phyloP scores from a whole-genome alignment of 2,888 invertebrate genomes.

The Pyrochroa serraticornis region DNA sequence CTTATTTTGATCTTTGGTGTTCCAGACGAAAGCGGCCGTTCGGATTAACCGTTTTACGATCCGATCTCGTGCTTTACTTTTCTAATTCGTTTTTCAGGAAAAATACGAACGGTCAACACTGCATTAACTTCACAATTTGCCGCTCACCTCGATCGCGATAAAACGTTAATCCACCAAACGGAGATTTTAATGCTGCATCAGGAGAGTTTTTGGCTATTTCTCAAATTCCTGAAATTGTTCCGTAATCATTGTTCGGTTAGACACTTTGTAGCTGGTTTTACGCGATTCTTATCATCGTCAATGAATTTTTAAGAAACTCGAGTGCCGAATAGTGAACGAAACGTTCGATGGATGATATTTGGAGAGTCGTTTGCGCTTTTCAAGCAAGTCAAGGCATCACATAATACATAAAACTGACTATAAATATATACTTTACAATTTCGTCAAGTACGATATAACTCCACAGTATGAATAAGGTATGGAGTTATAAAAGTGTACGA shows the following conservation, averaged over 20 bases:
- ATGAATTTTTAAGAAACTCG: no score
- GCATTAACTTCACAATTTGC: no score
- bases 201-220: no score
- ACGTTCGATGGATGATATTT: background rate
- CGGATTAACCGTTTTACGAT: conserved; percentile 23
- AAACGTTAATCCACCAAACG: no score
- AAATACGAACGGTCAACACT: no score
- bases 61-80: conserved; percentile 6
- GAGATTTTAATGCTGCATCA: no score
- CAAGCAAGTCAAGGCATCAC: conserved; percentile 38
- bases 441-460: conserved; percentile 54
- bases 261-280: no score
- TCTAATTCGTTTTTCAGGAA: background rate
- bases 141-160: no score
- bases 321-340: no score
- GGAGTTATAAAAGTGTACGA: conserved; percentile 45
- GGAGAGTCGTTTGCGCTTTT: conserved; percentile 17
- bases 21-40: conserved; percentile 29
- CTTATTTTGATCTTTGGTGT: conserved; percentile 40
- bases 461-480: conserved; percentile 49
- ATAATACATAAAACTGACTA: conserved; percentile 53
- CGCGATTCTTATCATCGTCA: no score
- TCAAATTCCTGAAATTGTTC: no score
- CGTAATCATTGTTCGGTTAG: no score
- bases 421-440: conserved; percentile 58